Evolutionary conservation across 2,113 vertebrate genomes (phyloP), one percentile per base, ranked within the genome.

Genomic region (Pelodiscus sinensis): DNA sequence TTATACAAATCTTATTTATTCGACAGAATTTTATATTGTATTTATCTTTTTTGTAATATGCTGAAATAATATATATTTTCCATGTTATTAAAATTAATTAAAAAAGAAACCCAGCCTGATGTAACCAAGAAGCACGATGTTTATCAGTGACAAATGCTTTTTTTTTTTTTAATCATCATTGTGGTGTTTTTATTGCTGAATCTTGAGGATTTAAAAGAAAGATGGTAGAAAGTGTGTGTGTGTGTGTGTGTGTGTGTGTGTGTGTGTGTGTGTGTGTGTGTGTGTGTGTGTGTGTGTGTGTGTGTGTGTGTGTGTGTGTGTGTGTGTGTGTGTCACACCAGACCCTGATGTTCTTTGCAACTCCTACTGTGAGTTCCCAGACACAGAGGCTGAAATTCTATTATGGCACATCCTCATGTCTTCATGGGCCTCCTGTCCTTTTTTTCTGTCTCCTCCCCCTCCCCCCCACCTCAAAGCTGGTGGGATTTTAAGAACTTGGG

Each of bases 1-100:
- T 97, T 97, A 97, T 97, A 97, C 85, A 96, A 44, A 95, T 91
- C 92, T 97, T 97, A 97, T 97, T 97, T 97, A 97, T 97, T 97
- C 93, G 83, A 92, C 85, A 94, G 94, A 94, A 79, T 97, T 97
- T 97, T 97, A 97, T 97, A 97, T 95, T 94, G 95, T 97, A 97
- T 97, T 97, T 97, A 97, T 97, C 90, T 73, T 92, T 96, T 97
- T 97, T 96, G 92, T 97, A 97, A 97, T 97, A 94, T 96, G 92
- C 84, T 57, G 77, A 81, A 86, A 91, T 90, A 90, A 90, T 90
- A 90, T 90, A 81, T 86, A 31, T 81, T 79, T 86, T 77, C n/a
- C 35, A 18, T 55, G 81, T 65, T 81, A 58, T 85, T 56, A 81
- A 62, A 25, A 73, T 38, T 51, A 54, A 68, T 68, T 68, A 18